These are phyloP conservation scores for Liposcelis brunnea DNA, from an alignment of 2,888 invertebrate genomes.

Conservation along the genomic window DNA sequence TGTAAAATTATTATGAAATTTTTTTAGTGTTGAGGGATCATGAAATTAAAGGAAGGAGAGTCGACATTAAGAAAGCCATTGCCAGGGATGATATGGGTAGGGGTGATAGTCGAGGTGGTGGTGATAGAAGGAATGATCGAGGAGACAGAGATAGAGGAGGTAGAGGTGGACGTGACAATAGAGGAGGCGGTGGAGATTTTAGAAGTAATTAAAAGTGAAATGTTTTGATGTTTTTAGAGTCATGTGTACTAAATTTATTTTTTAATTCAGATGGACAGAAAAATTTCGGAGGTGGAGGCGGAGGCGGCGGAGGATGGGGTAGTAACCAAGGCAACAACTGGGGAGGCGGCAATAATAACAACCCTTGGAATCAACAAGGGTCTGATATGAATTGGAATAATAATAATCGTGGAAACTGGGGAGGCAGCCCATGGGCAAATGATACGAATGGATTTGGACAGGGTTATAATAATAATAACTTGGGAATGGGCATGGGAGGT, in stretches of 20 bases:
- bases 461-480: no score
- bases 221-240: background rate
- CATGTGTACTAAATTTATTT: no score
- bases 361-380: no score
- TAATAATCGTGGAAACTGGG: background rate
- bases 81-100: background rate
- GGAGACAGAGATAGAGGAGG: background rate
- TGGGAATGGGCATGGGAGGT: background rate
- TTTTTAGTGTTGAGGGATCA: background rate
- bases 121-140: background rate
- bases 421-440: background rate
- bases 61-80: background rate
- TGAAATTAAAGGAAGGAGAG: background rate
- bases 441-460: no score
- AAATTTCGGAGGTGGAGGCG: background rate
- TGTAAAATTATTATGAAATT: background rate
- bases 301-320: background rate
- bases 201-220: no score
- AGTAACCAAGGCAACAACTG: background rate
- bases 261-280: no score
- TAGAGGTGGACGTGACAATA: background rate
- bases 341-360: background rate
- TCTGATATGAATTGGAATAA: background rate
- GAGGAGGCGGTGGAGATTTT: background rate
- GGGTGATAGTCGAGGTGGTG: background rate